Evolutionary conservation across 2,113 vertebrate species (phyloP).

Genomic region (Chionis minor): DNA sequence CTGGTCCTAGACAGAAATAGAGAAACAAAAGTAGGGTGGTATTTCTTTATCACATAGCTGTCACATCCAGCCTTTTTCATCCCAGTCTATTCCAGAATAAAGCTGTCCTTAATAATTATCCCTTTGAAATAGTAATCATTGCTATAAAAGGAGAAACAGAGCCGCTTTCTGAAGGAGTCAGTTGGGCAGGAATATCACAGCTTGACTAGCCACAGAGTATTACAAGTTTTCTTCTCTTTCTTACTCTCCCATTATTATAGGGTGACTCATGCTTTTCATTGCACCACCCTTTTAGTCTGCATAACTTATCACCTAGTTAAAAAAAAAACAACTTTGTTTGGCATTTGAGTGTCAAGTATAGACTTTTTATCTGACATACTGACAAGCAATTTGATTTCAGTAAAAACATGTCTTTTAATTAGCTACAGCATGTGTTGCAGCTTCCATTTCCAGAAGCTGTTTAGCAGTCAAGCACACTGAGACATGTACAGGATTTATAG

Average conservation of each 20-base stretch:
- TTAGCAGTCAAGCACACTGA: slow-evolving; percentile 36
- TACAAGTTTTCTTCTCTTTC: neutral
- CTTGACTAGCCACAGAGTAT: neutral
- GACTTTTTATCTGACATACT: slow-evolving; percentile 57
- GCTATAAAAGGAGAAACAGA: neutral
- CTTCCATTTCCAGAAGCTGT: slow-evolving; percentile 63
- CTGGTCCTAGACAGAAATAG: neutral
- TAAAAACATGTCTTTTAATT: slow-evolving; percentile 46
- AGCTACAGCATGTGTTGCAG: slow-evolving; percentile 32
- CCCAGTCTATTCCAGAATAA: neutral
- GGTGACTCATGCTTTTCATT: neutral
- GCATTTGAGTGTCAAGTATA: slow-evolving; percentile 44
- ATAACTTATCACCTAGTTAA: slow-evolving; percentile 33
- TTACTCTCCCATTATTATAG: neutral
- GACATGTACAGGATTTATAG: slow-evolving; percentile 55
- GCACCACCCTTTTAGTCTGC: slow-evolving; percentile 23
- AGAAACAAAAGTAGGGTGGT: neutral
- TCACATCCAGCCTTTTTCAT: neutral
- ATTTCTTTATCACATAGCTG: neutral
- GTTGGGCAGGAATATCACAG: neutral
- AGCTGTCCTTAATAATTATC: neutral
- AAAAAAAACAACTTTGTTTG: slow-evolving; percentile 41
- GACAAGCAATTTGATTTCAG: slow-evolving; percentile 60
- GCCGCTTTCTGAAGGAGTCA: neutral
- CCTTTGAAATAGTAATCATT: neutral